A percentile compares a stretch with the other conserved stretches of the same genome.
These are phyloP conservation scores for Leucopsar rothschildi DNA, from an alignment of 2,113 vertebrate genomes.

Conservation along the genomic window DNA sequence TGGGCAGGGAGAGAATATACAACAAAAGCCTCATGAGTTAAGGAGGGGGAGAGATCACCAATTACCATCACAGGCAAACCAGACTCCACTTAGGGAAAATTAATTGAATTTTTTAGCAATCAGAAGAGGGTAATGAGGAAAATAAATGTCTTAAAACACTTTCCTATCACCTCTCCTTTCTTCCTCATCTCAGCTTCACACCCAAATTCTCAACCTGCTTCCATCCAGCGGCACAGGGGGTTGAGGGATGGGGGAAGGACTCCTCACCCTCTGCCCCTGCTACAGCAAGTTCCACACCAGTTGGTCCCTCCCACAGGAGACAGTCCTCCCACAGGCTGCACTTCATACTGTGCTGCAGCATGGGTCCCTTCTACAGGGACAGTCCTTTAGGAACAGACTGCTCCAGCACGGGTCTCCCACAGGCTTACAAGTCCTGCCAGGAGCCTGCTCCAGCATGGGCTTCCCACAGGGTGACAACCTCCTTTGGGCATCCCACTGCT, in stretches of 20 bases:
- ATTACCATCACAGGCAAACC: neutral
- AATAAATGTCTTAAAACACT: neutral
- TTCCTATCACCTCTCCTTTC: neutral
- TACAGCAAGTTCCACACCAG: too few relatives aligned
- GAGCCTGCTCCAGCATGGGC: neutral
- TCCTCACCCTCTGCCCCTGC: neutral
- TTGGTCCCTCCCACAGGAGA: neutral
- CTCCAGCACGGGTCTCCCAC: neutral
- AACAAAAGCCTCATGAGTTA: neutral
- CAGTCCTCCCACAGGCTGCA: neutral
- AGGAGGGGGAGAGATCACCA: neutral
- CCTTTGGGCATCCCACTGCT: neutral
- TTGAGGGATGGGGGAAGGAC: neutral
- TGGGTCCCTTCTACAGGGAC: neutral
- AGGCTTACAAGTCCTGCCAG: neutral
- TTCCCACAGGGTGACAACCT: neutral
- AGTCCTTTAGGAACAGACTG: neutral
- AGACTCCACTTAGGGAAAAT: neutral
- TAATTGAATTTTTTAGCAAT: neutral
- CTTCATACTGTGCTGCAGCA: neutral
- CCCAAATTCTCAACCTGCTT: neutral
- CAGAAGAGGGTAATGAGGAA: neutral
- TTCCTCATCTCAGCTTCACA: neutral
- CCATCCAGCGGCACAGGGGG: fast-evolving
- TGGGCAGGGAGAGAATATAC: neutral